These are phyloP conservation scores for Ispidina picta DNA, from an alignment of 2,797 vertebrate genomes.

Conservation along the genomic window DNA sequence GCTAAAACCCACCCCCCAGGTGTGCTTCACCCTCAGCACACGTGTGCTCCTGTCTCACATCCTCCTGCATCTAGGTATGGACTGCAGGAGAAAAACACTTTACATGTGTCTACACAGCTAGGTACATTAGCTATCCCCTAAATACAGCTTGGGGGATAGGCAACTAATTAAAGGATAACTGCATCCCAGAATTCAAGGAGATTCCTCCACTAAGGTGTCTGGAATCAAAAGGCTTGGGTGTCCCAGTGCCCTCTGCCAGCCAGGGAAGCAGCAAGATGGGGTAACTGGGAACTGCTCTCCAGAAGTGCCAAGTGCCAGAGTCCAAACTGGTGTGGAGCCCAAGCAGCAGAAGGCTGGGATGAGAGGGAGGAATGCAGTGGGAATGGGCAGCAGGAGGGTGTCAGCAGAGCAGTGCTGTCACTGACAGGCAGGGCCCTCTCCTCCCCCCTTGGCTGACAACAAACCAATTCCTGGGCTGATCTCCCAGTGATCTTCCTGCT, in stretches of 20 bases:
- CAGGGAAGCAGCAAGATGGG: background rate
- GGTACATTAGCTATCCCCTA: fast-evolving
- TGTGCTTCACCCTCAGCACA: background rate
- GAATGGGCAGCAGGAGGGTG: background rate
- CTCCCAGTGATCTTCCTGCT: slow-evolving; percentile 24
- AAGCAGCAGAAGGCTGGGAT: background rate
- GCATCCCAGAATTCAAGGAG: background rate
- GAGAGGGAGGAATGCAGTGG: background rate
- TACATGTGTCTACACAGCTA: fast-evolving
- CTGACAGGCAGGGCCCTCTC: slow-evolving; percentile 40
- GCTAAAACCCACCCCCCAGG: background rate
- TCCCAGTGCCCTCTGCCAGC: background rate
- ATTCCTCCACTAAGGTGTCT: background rate
- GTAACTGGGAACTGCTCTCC: background rate
- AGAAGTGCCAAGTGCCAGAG: background rate
- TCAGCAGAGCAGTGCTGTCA: background rate
- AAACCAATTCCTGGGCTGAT: slow-evolving; percentile 62
- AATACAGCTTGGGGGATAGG: too few relatives aligned
- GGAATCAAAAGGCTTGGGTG: background rate
- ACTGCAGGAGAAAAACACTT: too few relatives aligned
- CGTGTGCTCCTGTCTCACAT: fast-evolving
- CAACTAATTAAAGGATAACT: background rate
- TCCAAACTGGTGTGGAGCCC: background rate
- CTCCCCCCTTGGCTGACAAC: slow-evolving; percentile 44
- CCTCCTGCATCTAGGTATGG: background rate